phyloP scores from a whole-genome alignment of 1,140 invertebrate genomes.

The Stratiolaelaps scimitus region DNA sequence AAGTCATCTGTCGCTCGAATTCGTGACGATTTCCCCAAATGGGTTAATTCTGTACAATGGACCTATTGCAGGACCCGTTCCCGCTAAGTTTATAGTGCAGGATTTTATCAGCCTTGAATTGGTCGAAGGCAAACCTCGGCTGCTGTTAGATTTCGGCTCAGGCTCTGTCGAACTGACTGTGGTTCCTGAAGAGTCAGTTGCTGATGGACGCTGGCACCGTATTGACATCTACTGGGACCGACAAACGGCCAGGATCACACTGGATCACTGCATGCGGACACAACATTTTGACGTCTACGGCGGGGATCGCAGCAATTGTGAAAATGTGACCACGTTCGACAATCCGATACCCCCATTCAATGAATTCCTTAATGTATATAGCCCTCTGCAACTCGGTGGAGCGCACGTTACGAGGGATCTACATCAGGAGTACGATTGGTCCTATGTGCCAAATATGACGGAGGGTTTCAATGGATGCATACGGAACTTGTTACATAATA shows the following conservation, averaged over 20 bases:
- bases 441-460: constrained; percentile 34
- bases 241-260: constrained; percentile 68
- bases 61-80: constrained; percentile 76
- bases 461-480: constrained; percentile 90
- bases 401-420: constrained; percentile 46
- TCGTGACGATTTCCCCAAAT: constrained; percentile 75
- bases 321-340: constrained; percentile 56
- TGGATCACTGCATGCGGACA: constrained; percentile 77
- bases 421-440: constrained; percentile 59
- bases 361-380: constrained; percentile 89
- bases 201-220: constrained; percentile 90
- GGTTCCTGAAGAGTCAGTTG: constrained; percentile 67
- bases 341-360: constrained; percentile 72
- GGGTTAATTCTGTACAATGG: constrained; percentile 89
- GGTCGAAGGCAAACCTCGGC: constrained; percentile 69
- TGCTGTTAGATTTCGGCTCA: constrained; percentile 87
- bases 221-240: constrained; percentile 90
- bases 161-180: constrained; percentile 77
- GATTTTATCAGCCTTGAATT: constrained; percentile 91
- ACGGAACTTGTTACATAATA: constrained; percentile 84
- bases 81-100: constrained; percentile 52
- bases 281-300: constrained; percentile 65
- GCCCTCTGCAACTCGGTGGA: constrained; percentile 83
- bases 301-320: constrained; percentile 73
- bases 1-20: constrained; percentile 85